A percentile compares a stretch with the other conserved stretches of the same genome.
Evolutionary conservation across 1,140 invertebrate species (phyloP).

Genomic region (Pachypsylla venusta): DNA sequence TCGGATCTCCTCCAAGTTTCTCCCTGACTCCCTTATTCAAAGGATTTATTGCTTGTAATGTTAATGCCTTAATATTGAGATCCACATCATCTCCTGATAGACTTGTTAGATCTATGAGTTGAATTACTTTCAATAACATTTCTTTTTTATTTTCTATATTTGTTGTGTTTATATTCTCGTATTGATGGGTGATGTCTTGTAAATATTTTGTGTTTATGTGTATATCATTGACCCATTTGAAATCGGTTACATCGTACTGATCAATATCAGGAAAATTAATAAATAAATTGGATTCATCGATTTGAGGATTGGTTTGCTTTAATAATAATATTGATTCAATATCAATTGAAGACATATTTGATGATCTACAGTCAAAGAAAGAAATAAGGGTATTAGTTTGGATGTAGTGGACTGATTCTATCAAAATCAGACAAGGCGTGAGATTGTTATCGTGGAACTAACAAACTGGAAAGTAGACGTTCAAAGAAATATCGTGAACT

Average conservation of each 20-base stretch:
- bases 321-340: not conserved
- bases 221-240: not conserved
- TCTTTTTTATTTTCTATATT: not conserved
- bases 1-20: not conserved
- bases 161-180: not conserved
- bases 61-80: not conserved
- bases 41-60: not conserved
- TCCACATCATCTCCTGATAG: not conserved
- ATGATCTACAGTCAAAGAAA: too few relatives aligned
- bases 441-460: too few relatives aligned
- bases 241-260: not conserved
- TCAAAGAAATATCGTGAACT: too few relatives aligned
- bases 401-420: too few relatives aligned
- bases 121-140: not conserved
- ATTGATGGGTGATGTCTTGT: not conserved
- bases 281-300: not conserved
- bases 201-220: slow-evolving; percentile 5
- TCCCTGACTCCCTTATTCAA: not conserved
- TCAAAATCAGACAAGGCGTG: too few relatives aligned
- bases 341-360: too few relatives aligned
- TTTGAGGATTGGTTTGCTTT: not conserved
- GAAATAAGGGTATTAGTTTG: too few relatives aligned
- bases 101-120: not conserved
- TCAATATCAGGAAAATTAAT: not conserved
- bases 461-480: too few relatives aligned